These are phyloP conservation scores for Neodiprion pinetum DNA, from an alignment of 1,140 invertebrate genomes.

Conservation along the genomic window DNA sequence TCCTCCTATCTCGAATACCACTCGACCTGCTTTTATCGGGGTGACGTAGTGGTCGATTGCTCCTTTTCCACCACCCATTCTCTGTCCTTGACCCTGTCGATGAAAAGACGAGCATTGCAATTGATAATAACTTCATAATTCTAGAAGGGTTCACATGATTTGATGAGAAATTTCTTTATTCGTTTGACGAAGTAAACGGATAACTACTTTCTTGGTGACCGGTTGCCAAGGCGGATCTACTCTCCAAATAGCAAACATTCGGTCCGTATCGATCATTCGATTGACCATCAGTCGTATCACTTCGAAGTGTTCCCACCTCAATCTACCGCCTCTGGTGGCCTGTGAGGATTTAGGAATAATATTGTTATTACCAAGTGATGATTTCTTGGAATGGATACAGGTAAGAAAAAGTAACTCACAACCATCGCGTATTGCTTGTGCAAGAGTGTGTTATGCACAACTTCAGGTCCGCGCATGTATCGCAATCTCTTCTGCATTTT, in stretches of 20 bases:
- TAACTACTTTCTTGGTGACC: slow-evolving; percentile 80
- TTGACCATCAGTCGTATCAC: slow-evolving; percentile 82
- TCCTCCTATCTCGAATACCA: slow-evolving; percentile 97
- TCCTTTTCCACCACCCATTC: slow-evolving; percentile 97
- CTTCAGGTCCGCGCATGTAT: slow-evolving; percentile 90
- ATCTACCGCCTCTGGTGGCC: slow-evolving; percentile 84
- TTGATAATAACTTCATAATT: neutral
- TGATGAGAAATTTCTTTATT: neutral
- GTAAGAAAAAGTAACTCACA: slow-evolving; percentile 62
- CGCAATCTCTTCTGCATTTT: slow-evolving; percentile 84
- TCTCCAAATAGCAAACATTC: slow-evolving; percentile 95
- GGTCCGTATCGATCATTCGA: slow-evolving; percentile 76
- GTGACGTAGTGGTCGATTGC: slow-evolving; percentile 95
- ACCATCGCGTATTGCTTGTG: slow-evolving; percentile 92
- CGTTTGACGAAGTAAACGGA: neutral
- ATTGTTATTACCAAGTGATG: slow-evolving; percentile 8
- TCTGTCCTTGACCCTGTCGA: slow-evolving; percentile 76
- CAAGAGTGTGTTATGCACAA: slow-evolving; percentile 81
- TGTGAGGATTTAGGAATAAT: slow-evolving; percentile 50
- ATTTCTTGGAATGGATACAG: slow-evolving; percentile 23
- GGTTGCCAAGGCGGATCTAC: slow-evolving; percentile 96
- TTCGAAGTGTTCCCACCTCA: slow-evolving; percentile 85
- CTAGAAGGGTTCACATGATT: slow-evolving; percentile 18
- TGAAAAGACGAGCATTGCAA: slow-evolving; percentile 16
- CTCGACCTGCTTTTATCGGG: slow-evolving; percentile 86